Base-by-base conservation (phyloP, 2,113 vertebrate species). In the Pomatostomus ruficeps region DNA sequence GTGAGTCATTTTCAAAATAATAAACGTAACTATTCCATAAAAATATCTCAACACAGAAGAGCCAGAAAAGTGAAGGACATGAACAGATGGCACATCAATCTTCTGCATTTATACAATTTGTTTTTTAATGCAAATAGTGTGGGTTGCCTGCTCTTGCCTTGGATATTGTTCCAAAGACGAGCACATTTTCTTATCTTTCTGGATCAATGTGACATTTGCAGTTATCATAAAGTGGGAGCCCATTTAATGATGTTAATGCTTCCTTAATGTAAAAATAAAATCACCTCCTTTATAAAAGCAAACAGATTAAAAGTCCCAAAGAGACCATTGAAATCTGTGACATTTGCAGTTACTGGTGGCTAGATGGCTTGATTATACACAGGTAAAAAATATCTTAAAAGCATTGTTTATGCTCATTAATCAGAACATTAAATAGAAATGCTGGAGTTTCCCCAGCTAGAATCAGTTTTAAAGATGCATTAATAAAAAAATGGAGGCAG, bases 71-170 rank as follows among this genome's bases (percentile, higher is more conserved):
- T 98, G 98, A 98, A 98, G 98, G 98, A 98, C 98, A 97, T 97
- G 98, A 98, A 98, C 98, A 98, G 98, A 98, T 98, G 98, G 98
- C 96, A 97, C 97, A 98, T 98, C 98, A 98, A 98, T 98, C 98
- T 98, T 98, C 97, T 97, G 96, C 98, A 98, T 98, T 98, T 98
- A 98, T 98, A 98, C 98, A 98, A 98, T 98, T 98, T 98, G 98
- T 98, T 98, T 98, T 98, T 98, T 98, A 98, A 98, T 98, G 98
- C 98, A 98, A 98, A 98, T 98, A 98, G 98, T 98, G 98, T 98
- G 98, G 97, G 98, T 98, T 98, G 98, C 98, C 97, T 98, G 97
- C 98, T 98, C 98, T 97, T 97, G 98, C 98, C 97, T 98, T 97
- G 97, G 97, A 97, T 98, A 98, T 98, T 98, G 97, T 98, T 98